Evolutionary conservation across 1,140 invertebrate species (phyloP).

Genomic region (Conus ventricosus): DNA sequence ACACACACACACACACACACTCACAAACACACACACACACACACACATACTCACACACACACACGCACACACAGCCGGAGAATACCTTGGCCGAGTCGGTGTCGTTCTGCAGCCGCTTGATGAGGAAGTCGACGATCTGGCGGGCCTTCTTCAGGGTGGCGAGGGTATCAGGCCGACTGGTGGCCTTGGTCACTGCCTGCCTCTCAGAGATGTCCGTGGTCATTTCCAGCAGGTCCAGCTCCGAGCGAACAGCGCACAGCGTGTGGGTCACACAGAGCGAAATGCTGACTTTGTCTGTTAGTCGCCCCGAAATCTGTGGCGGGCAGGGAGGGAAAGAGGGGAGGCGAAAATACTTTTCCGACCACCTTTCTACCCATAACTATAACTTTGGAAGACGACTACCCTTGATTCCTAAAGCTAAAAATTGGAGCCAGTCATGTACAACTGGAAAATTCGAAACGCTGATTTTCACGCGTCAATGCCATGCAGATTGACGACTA

Average conservation of each 20-base stretch:
- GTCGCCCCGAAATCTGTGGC: no score
- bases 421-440: no score
- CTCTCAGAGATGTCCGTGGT: no score
- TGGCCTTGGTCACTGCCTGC: background rate
- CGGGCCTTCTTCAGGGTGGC: background rate
- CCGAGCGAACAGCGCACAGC: slow-evolving; percentile 9
- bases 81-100: background rate
- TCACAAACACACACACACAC: background rate
- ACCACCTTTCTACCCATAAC: no score
- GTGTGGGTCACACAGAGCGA: slow-evolving; percentile 10
- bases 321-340: no score
- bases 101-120: slow-evolving; percentile 16
- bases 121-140: slow-evolving; percentile 17
- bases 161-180: background rate
- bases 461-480: no score
- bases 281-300: background rate
- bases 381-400: no score
- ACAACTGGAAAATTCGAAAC: no score
- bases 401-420: no score
- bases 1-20: background rate
- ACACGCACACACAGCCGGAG: background rate
- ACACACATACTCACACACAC: background rate
- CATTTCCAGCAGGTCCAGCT: slow-evolving; percentile 17
- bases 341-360: no score
- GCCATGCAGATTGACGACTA: no score